These are phyloP conservation scores for Periophthalmus modestus DNA, from an alignment of 2,113 vertebrate genomes.

Conservation along the genomic window DNA sequence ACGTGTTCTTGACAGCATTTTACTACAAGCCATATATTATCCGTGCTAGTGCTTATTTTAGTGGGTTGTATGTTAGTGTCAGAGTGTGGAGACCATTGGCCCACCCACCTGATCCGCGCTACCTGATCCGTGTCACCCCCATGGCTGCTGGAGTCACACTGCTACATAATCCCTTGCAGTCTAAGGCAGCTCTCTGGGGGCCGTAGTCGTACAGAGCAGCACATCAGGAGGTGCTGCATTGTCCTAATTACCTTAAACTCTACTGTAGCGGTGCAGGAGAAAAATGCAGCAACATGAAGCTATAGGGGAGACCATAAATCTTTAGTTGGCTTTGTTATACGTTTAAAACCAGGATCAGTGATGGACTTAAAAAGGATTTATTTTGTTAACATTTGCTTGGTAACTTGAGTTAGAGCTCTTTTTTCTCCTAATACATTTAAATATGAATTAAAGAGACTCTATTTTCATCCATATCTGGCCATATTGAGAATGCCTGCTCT, in stretches of 20 bases:
- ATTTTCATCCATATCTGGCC: too few species aligned
- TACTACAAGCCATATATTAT: slow-evolving; percentile 1
- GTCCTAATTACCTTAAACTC: slow-evolving; percentile 16
- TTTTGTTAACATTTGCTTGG: background rate
- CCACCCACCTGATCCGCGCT: slow-evolving; percentile 55
- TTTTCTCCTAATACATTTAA: too few species aligned
- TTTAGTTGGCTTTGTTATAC: background rate
- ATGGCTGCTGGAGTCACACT: slow-evolving; percentile 47
- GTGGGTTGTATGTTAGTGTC: slow-evolving; percentile 2
- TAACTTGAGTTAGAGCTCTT: too few species aligned
- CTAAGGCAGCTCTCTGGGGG: slow-evolving; percentile 28
- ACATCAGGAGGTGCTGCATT: background rate
- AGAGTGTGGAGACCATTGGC: slow-evolving; percentile 27
- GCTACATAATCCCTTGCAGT: slow-evolving; percentile 45
- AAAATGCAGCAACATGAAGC: background rate
- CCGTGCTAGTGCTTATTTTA: slow-evolving; percentile 3
- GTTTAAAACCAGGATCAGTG: background rate
- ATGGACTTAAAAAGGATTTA: background rate
- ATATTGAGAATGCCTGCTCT: too few species aligned
- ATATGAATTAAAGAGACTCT: too few species aligned
- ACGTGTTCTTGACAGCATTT: slow-evolving; percentile 6
- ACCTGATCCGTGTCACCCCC: slow-evolving; percentile 62
- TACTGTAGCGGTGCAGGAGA: background rate
- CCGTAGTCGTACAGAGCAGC: slow-evolving; percentile 15
- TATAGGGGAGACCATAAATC: background rate